Base-by-base conservation (phyloP, 2,888 invertebrate genomes). In the Scrobipalpa atriplicella region DNA sequence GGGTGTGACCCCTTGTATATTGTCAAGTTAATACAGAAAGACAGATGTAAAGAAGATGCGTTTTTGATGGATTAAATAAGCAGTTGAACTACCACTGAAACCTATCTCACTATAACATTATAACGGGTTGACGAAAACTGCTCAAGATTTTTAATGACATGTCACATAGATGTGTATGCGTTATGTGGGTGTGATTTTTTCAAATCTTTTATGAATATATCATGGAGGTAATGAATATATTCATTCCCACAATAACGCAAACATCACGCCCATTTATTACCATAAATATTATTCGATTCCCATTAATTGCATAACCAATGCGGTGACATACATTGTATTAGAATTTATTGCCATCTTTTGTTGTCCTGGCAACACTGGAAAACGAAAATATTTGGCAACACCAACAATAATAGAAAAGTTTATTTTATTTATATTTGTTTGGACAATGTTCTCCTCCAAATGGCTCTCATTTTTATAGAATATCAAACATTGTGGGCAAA, bases 251-350 rank as follows among this genome's bases (percentile, higher is more conserved):
- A 52, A 56, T 11, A 13, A 21, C 21, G 21, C 54, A 56, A 70
- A 73, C 73, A 80, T 78, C 79, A 80, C 78, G 77, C 78, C 78
- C 72, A 77, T 81, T 78, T 75, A 76, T 71, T 29, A 56, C 21
- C 54, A 51, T 41, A 61, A 52, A 16, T 13, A 61, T 64, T 51
- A 47, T 61, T 67, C 39, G 73, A 78, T 82, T 80, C 84, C 77
- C 80, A 84, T 84, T 88, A 89, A 91, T 90, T 90, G 90, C 89
- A 82, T 85, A 87, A 87, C 90, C 84, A 90, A 89, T 87, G 86
- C 86, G 86, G 84, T 85, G 88, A 89, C 72, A 70, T 78, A 41
- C 78, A 83, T 86, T 87, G 82, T 84, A 81, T 78, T 81, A 80
- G 77, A 82, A 92, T 92, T 92, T 92, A 92, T 92, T 88, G 81